Conservation (phyloP, 2,113 vertebrate species). For the Himantopus leucocephalus region DNA sequence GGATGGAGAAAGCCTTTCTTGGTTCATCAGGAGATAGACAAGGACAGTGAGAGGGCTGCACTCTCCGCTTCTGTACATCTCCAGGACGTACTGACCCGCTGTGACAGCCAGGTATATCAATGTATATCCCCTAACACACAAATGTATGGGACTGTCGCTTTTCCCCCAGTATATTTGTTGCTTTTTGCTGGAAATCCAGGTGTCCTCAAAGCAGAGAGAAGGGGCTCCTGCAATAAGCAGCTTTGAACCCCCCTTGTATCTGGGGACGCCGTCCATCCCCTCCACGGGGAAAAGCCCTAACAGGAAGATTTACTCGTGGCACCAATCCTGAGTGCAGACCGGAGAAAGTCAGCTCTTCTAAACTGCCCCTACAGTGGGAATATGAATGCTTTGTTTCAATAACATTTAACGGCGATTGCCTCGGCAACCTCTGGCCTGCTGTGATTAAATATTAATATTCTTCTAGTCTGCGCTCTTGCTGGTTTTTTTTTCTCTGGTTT, state of each 20-base stretch:
- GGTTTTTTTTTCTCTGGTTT: neutral
- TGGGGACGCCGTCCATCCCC: neutral
- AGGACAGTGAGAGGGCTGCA: neutral
- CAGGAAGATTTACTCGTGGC: neutral
- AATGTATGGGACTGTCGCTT: rapidly evolving
- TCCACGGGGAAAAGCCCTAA: neutral
- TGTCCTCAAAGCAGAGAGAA: neutral
- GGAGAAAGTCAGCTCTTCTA: neutral
- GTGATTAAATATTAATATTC: slow-evolving; percentile 66
- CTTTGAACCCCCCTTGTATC: neutral
- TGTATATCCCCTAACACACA: neutral
- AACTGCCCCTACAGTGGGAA: neutral
- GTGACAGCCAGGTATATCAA: neutral
- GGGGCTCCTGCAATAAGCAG: neutral
- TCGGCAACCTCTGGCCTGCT: slow-evolving; percentile 20
- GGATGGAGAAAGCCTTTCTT: neutral
- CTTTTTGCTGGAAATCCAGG: neutral
- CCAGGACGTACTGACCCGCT: rapidly evolving
- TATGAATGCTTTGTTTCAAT: slow-evolving; percentile 56
- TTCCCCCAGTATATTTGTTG: neutral
- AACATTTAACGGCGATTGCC: slow-evolving; percentile 57
- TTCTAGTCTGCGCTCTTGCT: neutral
- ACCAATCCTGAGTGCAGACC: neutral
- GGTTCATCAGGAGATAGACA: neutral
- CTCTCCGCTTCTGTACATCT: rapidly evolving